These are phyloP conservation scores for Schizothorax lantsangensis DNA, from an alignment of 2,797 vertebrate genomes.

Conservation along the genomic window DNA sequence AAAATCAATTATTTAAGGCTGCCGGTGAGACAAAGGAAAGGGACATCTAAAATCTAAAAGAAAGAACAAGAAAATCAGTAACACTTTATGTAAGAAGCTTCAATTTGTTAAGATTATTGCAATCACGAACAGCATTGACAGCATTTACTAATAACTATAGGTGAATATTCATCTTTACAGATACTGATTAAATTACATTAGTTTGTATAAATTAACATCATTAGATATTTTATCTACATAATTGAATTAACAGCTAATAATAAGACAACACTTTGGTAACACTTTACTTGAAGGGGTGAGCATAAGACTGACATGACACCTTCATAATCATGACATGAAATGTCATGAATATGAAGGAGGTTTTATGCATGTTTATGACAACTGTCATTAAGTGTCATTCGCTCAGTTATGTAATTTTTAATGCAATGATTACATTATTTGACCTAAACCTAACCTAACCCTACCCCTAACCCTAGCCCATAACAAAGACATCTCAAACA, in stretches of 20 bases:
- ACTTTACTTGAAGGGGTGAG: too few relatives aligned
- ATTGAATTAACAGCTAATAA: not conserved
- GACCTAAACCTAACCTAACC: too few relatives aligned
- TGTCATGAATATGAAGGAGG: too few relatives aligned
- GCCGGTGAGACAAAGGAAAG: constrained; percentile 5
- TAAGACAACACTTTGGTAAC: not conserved
- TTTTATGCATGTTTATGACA: too few relatives aligned
- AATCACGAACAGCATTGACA: not conserved
- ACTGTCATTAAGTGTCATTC: too few relatives aligned
- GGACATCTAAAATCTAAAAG: constrained; percentile 14
- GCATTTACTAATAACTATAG: not conserved
- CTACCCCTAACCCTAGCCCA: too few relatives aligned
- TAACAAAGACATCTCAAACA: too few relatives aligned
- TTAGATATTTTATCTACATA: not conserved
- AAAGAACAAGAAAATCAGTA: not conserved
- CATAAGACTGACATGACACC: too few relatives aligned
- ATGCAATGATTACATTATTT: too few relatives aligned
- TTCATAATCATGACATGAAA: too few relatives aligned
- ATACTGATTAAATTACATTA: not conserved
- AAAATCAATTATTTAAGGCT: constrained; percentile 37
- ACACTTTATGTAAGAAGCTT: not conserved
- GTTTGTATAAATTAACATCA: not conserved
- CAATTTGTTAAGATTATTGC: not conserved
- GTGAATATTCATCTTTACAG: too few relatives aligned
- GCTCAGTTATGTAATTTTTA: too few relatives aligned